Evolutionary conservation across 2,888 invertebrate genomes (phyloP).

Genomic region (Spisula subtruncata): DNA sequence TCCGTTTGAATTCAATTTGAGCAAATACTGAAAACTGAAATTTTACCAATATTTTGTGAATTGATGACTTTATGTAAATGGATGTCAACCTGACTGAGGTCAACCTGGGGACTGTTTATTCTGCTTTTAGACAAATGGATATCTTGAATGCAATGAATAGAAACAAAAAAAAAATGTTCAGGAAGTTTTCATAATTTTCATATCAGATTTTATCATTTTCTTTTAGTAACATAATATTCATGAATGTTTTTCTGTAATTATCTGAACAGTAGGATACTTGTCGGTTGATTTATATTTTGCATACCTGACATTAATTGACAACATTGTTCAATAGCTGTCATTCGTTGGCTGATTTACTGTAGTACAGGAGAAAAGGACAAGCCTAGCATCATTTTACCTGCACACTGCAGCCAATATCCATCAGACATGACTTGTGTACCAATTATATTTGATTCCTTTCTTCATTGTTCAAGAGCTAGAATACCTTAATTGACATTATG

Average conservation of each 20-base stretch:
- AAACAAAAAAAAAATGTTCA: too few species aligned
- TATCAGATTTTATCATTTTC: neutral
- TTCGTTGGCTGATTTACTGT: neutral
- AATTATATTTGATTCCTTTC: too few species aligned
- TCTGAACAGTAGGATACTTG: neutral
- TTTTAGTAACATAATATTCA: neutral
- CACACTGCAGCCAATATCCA: neutral
- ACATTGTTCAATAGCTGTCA: neutral
- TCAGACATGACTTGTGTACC: neutral
- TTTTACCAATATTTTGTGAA: too few species aligned
- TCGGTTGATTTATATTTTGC: neutral
- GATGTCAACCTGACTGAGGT: too few species aligned
- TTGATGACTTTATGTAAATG: too few species aligned
- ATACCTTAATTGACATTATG: too few species aligned
- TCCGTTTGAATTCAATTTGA: too few species aligned
- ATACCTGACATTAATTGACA: conserved; percentile 16
- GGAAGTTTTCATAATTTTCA: conserved; percentile 9
- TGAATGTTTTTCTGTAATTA: conserved; percentile 6
- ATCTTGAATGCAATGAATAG: too few species aligned
- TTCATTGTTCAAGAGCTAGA: too few species aligned
- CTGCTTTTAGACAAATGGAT: too few species aligned
- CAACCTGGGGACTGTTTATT: too few species aligned
- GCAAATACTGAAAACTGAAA: too few species aligned
- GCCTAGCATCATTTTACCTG: neutral
- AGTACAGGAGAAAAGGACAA: neutral